Evolutionary conservation across 1,140 invertebrate genomes (phyloP), one percentile per base, ranked within the genome.

Genomic region (Notospermus geniculatus): DNA sequence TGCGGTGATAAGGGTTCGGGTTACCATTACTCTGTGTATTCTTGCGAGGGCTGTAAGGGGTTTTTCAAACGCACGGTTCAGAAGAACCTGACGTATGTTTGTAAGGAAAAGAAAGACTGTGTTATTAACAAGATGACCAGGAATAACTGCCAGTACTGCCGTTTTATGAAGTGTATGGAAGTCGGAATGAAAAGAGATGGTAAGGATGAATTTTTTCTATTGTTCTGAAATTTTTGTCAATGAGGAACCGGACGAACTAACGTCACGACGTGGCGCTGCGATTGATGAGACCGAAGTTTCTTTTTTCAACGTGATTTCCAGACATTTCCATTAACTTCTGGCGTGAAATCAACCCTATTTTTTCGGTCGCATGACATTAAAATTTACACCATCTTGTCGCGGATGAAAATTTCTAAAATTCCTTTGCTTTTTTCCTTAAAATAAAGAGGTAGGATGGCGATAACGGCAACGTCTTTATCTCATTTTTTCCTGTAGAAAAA

Each of bases 101-200:
- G 97, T 80, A 88, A 97, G 63, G 96, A 97, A 78, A 92, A 96
- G 65, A 89, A 91, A 71, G 89, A 91, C 69, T 99, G 97, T 80
- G 89, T 93, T 65, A 97, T 99, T 72, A 96, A 98, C 82, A 98
- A 98, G 80, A 73, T 70, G 59, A 79, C 79, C 7, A 43, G 81
- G 45, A 82, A 81, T 62, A 78, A 72, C 50, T 98, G 96, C 85
- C 96, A 99, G 85, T 97, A 95, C 84, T 99, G 97, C 83, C 88
- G 97, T 62, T 99, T 98, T 82, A 95, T 98, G 82, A 99, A 98
- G 82, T 99, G 97, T 83, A 91, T 98, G 65, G 90, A 94, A 78
- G 93, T 98, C 85, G 97, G 97, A 74, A 99, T 99, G 97, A 96
- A 98, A 62, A 86, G 98, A 78, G 96, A 98, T 88, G 93, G 93